Evolutionary conservation across 2,888 invertebrate species (phyloP).

Genomic region (Ectemnius lituratus): DNA sequence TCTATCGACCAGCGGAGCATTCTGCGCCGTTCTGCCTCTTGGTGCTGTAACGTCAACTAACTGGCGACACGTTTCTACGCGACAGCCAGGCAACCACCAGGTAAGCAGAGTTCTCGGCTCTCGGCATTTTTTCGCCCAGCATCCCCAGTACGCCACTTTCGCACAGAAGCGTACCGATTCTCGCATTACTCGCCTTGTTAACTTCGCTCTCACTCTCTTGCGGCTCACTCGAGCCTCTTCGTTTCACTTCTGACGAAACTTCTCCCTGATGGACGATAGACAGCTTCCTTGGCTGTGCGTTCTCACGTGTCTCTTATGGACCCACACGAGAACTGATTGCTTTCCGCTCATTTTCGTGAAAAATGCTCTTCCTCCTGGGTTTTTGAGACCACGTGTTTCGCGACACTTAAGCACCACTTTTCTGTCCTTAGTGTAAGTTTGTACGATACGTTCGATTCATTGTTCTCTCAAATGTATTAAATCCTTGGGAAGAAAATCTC

Average conservation of each 20-base stretch:
- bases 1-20: conserved; percentile 41
- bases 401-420: too few species aligned
- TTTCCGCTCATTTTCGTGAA: too few species aligned
- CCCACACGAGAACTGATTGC: too few species aligned
- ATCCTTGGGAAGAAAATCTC: conserved; percentile 37
- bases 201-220: conserved; percentile 29
- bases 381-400: too few species aligned
- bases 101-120: conserved; percentile 27
- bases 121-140: conserved; percentile 19
- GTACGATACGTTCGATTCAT: too few species aligned
- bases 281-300: too few species aligned
- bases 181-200: conserved; percentile 26
- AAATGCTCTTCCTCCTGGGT: too few species aligned
- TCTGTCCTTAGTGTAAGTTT: too few species aligned
- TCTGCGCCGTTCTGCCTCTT: conserved; percentile 15
- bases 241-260: too few species aligned
- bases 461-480: conserved; percentile 2
- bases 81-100: conserved; percentile 12
- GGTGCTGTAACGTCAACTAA: conserved; percentile 53
- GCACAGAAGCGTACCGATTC: background rate
- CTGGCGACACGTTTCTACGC: conserved; percentile 53
- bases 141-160: background rate
- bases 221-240: conserved; percentile 20
- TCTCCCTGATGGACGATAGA: too few species aligned
- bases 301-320: too few species aligned